Conservation (phyloP, 2,888 invertebrate genomes). For the Lysandra bellargus region DNA sequence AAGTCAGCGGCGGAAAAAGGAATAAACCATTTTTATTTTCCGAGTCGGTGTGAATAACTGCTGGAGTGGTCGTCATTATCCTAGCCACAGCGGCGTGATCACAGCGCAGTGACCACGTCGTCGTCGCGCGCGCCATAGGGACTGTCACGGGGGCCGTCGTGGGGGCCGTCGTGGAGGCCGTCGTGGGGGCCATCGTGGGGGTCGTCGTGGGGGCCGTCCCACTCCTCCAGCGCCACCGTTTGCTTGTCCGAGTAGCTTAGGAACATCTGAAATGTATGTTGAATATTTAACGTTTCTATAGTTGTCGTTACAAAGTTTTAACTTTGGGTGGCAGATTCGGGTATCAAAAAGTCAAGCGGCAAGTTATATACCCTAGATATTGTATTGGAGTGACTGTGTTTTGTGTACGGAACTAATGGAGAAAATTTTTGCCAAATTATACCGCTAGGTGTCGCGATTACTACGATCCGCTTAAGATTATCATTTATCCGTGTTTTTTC, state of each 20-base stretch:
- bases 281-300: background rate
- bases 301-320: background rate
- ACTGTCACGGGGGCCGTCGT: constrained; percentile 16
- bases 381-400: no score
- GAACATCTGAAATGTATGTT: constrained; percentile 60
- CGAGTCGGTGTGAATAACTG: no score
- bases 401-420: background rate
- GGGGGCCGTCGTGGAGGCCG: constrained; percentile 30
- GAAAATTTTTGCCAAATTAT: no score
- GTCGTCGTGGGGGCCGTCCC: constrained; percentile 36
- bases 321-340: background rate
- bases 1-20: no score
- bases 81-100: constrained; percentile 31
- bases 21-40: no score
- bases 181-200: constrained; percentile 35
- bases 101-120: constrained; percentile 59
- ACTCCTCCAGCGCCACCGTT: constrained; percentile 47
- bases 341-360: background rate
- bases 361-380: no score
- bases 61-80: background rate
- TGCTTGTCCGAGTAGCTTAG: constrained; percentile 55
- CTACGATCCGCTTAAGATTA: no score
- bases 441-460: no score
- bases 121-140: constrained; percentile 44
- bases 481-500: no score